Evolutionary conservation across 2,888 invertebrate species (phyloP), one percentile per base, ranked within the genome.

Genomic region (Rotaria sp.): DNA sequence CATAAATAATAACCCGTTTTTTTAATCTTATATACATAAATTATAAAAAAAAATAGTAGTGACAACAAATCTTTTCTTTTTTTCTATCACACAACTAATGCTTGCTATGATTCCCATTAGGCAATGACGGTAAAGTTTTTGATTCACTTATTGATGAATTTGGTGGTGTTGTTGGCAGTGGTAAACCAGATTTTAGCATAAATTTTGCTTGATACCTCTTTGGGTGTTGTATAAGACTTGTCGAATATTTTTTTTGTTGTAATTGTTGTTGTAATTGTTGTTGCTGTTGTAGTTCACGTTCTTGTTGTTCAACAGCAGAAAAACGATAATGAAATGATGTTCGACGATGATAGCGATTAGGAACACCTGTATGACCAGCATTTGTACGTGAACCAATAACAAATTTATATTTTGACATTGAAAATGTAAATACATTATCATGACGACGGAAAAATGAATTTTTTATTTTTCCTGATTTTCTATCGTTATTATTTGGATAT

Each of bases 391-490:
- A 41, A n/a, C 80, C 80, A 45, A 80, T 80, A 45, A 80, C 80
- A 45, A 80, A 80, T 80, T 80, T 80, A 80, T 80, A 80, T 80
- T 80, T 80, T n/a, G 80, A 45, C 80, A 80, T 80, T 26, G 80
- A 80, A 80, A 80, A 80, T 21, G 45, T 80, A 1, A 80, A 80
- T 18, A 80, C 8, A 45, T 41, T 80, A n/a, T 80, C 80, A n/a
- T 45, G 80, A 45, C 45, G n/a, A 45, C 13, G 41, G 11, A n/a
- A n/a, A 45, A 45, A 24, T 45, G 45, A 80, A n/a, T 41, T 24
- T n/a, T 80, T 45, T n/a, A 38, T 45, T n/a, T 41, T 45, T 45
- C 24, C 21, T 0, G 80, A 38, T 26, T 41, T 24, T 45, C 10
- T 18, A 30, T 7, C 10, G 2, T 7, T 35, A 13, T 26, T 45